Conservation (phyloP, 2,113 vertebrate genomes). For the Tiliqua scincoides region DNA sequence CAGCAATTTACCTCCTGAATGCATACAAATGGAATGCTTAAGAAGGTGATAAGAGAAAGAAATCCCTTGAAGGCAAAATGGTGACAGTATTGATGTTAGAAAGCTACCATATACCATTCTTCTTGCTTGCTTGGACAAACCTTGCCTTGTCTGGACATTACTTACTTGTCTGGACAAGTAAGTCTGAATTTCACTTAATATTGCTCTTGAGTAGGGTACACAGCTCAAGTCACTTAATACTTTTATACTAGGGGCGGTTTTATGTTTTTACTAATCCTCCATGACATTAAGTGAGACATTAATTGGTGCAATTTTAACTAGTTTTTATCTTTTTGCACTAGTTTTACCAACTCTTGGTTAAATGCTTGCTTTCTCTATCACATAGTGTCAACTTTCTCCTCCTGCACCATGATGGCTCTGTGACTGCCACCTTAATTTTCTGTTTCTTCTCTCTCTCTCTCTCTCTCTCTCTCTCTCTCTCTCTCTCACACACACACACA, state of each 20-base stretch:
- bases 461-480: neutral
- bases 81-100: neutral
- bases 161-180: no score
- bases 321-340: no score
- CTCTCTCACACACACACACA: no score
- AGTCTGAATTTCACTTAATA: neutral
- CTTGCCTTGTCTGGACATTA: no score
- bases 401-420: neutral
- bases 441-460: neutral
- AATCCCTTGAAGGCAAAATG: neutral
- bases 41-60: neutral
- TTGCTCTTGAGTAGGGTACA: neutral
- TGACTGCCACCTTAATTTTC: no score
- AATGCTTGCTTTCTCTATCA: neutral
- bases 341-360: neutral
- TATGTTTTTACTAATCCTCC: neutral
- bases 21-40: constrained; percentile 1
- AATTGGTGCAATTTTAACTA: no score
- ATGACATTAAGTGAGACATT: neutral
- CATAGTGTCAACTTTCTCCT: neutral
- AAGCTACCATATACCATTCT: neutral
- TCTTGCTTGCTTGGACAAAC: neutral
- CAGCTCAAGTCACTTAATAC: neutral
- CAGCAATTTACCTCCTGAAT: neutral
- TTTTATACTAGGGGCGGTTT: neutral